phyloP scores from a whole-genome alignment of 2,888 invertebrate genomes.

The Sisyra nigra region DNA sequence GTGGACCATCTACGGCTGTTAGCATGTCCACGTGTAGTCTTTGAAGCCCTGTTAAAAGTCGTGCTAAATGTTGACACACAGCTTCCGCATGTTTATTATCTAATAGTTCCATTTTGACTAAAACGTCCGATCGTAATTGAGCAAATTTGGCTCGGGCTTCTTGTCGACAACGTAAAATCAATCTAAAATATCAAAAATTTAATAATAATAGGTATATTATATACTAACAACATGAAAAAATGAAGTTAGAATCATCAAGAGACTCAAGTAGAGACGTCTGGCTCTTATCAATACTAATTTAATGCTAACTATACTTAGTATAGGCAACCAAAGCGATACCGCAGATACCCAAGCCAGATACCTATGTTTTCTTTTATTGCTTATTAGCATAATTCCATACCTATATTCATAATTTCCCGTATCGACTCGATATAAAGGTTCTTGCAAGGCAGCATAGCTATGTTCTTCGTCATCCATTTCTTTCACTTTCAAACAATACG shows the following conservation, averaged over 20 bases:
- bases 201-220: background rate
- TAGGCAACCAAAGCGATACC: no score
- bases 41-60: slow-evolving; percentile 72
- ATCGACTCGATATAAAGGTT: slow-evolving; percentile 93
- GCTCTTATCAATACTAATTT: no score
- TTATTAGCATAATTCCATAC: no score
- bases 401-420: slow-evolving; percentile 99
- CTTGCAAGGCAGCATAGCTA: slow-evolving; percentile 80
- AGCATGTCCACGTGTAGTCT: slow-evolving; percentile 19
- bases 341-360: no score
- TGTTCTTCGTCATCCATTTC: slow-evolving; percentile 99
- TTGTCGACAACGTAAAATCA: slow-evolving; percentile 90
- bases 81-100: slow-evolving; percentile 98
- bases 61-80: slow-evolving; percentile 68
- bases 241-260: no score
- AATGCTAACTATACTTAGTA: no score
- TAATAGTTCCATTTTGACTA: slow-evolving; percentile 91
- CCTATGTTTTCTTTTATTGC: no score
- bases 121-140: slow-evolving; percentile 70
- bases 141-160: slow-evolving; percentile 80
- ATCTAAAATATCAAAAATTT: slow-evolving; percentile 28
- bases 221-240: background rate
- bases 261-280: no score
- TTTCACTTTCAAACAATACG: slow-evolving; percentile 97
- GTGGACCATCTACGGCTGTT: slow-evolving; percentile 52